Evolutionary conservation across 23 tunicate genomes (phyloP).

Genomic region (Halocynthia roretzi): DNA sequence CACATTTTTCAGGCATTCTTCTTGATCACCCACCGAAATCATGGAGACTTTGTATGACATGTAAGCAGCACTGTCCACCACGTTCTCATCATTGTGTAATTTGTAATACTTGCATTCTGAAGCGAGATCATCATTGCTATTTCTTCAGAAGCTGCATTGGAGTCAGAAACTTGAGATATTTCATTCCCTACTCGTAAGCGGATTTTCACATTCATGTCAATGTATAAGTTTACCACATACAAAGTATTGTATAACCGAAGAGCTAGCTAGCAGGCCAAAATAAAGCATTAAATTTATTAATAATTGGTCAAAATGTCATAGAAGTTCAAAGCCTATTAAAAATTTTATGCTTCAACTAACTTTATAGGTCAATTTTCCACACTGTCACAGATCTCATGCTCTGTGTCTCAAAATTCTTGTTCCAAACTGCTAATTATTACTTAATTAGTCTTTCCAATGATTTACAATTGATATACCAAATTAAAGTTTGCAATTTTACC

Average conservation of each 20-base stretch:
- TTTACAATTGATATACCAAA: too few species aligned
- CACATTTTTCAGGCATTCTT: slow-evolving; percentile 24
- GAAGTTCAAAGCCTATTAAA: too few species aligned
- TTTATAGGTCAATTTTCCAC: too few species aligned
- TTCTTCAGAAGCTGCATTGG: slow-evolving; percentile 76
- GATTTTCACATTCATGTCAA: neutral
- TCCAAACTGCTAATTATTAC: too few species aligned
- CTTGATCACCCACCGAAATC: slow-evolving; percentile 61
- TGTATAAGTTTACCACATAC: neutral
- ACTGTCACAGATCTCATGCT: too few species aligned
- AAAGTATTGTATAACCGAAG: neutral
- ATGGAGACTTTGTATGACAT: slow-evolving; percentile 49
- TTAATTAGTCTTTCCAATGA: too few species aligned
- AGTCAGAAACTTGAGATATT: slow-evolving; percentile 56
- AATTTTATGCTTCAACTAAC: too few species aligned
- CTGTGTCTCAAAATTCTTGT: too few species aligned
- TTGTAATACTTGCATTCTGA: slow-evolving; percentile 59
- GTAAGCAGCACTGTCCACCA: slow-evolving; percentile 85
- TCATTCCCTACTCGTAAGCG: slow-evolving; percentile 64
- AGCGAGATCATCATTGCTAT: slow-evolving; percentile 91
- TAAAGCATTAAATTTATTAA: neutral
- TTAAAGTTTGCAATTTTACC: too few species aligned
- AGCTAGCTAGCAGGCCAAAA: neutral
- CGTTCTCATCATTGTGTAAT: slow-evolving; percentile 82
- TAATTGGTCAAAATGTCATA: too few species aligned